Percentiles rank a stretch among this genome's conserved stretches.
Conservation (phyloP, 2,888 invertebrate genomes). For the Lumbricus terrestris region DNA sequence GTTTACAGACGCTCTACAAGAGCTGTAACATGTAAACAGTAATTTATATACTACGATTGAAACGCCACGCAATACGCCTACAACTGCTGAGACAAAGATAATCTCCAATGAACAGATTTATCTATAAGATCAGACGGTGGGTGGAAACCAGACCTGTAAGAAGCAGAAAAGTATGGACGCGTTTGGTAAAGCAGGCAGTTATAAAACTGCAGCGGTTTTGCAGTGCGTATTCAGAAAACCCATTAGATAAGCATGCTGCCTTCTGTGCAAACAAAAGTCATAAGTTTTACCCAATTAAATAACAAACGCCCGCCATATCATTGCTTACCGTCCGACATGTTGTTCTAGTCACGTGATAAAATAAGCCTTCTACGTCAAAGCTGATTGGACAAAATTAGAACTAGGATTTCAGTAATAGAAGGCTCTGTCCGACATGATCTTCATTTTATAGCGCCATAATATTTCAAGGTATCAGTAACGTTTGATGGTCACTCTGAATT, state of each 20-base stretch:
- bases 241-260: background rate
- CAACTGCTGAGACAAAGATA: background rate
- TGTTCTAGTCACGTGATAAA: constrained; percentile 10
- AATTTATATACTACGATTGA: background rate
- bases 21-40: background rate
- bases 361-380: background rate
- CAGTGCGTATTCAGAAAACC: background rate
- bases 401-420: too few relatives aligned
- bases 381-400: background rate
- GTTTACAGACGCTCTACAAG: background rate
- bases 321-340: constrained; percentile 9
- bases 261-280: background rate
- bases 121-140: background rate
- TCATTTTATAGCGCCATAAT: too few relatives aligned
- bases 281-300: background rate
- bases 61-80: background rate
- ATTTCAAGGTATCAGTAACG: too few relatives aligned
- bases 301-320: background rate
- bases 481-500: too few relatives aligned
- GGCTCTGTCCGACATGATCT: background rate
- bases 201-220: background rate
- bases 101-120: background rate
- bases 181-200: background rate
- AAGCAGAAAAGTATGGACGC: background rate
- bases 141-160: background rate